These are phyloP conservation scores for Lasioglossum lativentre DNA, from an alignment of 2,888 invertebrate genomes.

Conservation along the genomic window DNA sequence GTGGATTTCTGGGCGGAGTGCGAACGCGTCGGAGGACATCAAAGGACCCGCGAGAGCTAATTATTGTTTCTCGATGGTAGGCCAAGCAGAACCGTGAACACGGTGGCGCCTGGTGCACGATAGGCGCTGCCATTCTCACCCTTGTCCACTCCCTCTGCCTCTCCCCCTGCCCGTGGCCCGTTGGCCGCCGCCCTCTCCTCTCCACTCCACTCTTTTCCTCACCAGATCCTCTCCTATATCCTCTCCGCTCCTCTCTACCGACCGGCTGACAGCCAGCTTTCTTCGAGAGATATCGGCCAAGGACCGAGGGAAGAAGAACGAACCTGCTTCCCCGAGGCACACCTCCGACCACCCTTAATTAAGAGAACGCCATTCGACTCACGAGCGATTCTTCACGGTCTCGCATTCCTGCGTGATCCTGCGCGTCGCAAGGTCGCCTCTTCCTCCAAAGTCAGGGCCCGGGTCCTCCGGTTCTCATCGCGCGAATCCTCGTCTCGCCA, in stretches of 20 bases:
- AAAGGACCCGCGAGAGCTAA: conserved; percentile 81
- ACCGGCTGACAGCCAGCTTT: conserved; percentile 38
- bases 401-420: conserved; percentile 65
- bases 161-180: conserved; percentile 1
- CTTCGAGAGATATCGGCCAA: conserved; percentile 29
- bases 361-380: conserved; percentile 78
- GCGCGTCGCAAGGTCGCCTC: conserved; percentile 53
- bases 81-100: conserved; percentile 72
- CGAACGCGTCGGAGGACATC: conserved; percentile 82
- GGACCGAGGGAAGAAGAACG: conserved; percentile 23
- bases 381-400: conserved; percentile 75
- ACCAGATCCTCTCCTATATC: conserved; percentile 22
- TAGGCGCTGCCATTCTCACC: conserved; percentile 80
- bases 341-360: conserved; percentile 77
- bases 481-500: conserved; percentile 8
- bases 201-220: neutral
- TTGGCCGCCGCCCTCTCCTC: neutral
- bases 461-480: neutral
- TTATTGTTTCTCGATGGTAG: conserved; percentile 82
- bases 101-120: conserved; percentile 79
- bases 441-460: neutral
- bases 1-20: conserved; percentile 79
- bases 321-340: conserved; percentile 50
- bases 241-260: neutral
- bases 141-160: conserved; percentile 53